Evolutionary conservation across 2,113 vertebrate species (phyloP).

Genomic region (Cisticola juncidis): DNA sequence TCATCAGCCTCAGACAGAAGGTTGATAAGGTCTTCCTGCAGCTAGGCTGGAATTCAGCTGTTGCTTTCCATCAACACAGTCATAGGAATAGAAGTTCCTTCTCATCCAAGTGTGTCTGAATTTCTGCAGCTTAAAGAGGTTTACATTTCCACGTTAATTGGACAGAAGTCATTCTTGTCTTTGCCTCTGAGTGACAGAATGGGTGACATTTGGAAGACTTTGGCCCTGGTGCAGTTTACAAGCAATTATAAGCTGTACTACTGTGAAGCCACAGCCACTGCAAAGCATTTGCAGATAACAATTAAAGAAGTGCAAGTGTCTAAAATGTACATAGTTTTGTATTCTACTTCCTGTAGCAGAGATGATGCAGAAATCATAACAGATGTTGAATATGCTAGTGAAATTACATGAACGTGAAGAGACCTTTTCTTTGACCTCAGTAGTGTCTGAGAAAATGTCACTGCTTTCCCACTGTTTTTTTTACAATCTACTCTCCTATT

Average conservation of each 20-base stretch:
- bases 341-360: constrained; percentile 6
- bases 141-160: neutral
- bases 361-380: neutral
- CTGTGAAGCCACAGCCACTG: neutral
- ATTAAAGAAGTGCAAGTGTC: neutral
- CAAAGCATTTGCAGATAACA: neutral
- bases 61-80: neutral
- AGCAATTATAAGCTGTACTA: neutral
- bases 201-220: neutral
- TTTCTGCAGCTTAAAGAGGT: neutral
- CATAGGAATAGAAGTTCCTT: neutral
- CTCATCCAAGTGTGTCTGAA: neutral
- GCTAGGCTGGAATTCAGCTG: neutral
- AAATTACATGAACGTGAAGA: neutral
- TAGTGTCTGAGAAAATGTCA: constrained; percentile 15
- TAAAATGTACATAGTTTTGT: neutral
- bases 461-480: neutral
- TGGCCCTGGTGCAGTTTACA: neutral
- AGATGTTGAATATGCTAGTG: neutral
- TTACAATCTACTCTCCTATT: neutral
- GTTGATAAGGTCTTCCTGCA: constrained; percentile 13
- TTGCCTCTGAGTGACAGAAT: neutral
- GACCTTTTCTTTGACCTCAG: neutral
- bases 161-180: neutral
- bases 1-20: neutral